Evolutionary conservation across 2,888 invertebrate genomes (phyloP), one percentile per base, ranked within the genome.

Genomic region (Drosophila maculinotata): DNA sequence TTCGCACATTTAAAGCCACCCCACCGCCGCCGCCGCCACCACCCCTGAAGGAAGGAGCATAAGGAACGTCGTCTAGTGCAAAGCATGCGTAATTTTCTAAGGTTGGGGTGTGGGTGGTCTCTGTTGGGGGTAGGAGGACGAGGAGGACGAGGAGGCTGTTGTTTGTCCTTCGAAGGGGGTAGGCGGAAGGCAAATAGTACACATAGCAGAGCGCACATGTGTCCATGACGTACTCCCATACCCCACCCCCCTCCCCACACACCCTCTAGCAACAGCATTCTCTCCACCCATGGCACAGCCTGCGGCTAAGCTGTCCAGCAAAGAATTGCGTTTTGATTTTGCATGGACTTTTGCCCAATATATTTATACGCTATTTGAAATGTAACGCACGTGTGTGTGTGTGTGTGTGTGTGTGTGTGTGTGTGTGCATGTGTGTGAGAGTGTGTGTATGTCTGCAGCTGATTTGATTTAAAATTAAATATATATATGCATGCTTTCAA

Each of bases 281-380:
- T 9, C 44, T 14, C 12, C 54, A 36, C 10, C 45, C 9, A 17
- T 28, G 35, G 47, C 48, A 25, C 60, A 58, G 62, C 54, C 63
- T 63, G 60, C 39, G 60, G 67, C 66, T 72, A 63, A 69, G 72
- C 78, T 82, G 87, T 82, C 87, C 87, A 65, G 78, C 79, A 57
- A 64, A 42, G 51, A 69, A 80, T 72, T 79, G 75, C 75, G 69
- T 70, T 82, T 87, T 79, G 87, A 87, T 79, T 84, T 84, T 82
- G 79, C 84, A 87, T 84, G 69, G 75, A 72, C 79, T 84, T 74
- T 69, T 53, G 35, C 12, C 42, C 26, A 15, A 57, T 51, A 42
- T 58, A 74, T 82, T 58, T 82, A 73, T 80, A 65, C 63, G 73
- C 67, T 69, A 67, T 83, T 86, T 86, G 56, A 86, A 78, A 83